Percentiles rank a stretch among this genome's conserved stretches.
Evolutionary conservation across 2,888 invertebrate species (phyloP).

Genomic region (Meghimatium bilineatum): DNA sequence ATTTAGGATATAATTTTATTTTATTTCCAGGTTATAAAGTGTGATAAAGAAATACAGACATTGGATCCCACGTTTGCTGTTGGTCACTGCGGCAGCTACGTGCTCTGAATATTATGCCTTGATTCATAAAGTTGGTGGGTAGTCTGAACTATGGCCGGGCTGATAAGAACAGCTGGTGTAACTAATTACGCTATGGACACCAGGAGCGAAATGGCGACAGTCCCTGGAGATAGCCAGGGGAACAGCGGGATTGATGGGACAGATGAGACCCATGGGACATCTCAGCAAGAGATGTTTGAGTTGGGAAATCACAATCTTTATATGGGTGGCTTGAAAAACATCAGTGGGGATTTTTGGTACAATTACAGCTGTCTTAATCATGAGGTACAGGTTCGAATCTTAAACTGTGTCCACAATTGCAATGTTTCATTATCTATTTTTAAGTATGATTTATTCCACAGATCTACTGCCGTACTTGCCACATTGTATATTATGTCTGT

Average conservation of each 20-base stretch:
- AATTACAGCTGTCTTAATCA: conserved; percentile 25
- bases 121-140: not conserved
- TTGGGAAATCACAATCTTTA: conserved; percentile 1
- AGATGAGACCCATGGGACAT: not conserved
- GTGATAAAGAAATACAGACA: too few relatives aligned
- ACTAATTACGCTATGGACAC: not conserved
- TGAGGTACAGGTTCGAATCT: conserved; percentile 18
- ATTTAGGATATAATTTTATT: too few relatives aligned
- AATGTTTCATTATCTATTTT: too few relatives aligned
- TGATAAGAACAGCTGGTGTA: not conserved
- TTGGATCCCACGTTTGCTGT: too few relatives aligned
- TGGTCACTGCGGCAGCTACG: too few relatives aligned
- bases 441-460: too few relatives aligned
- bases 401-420: too few relatives aligned
- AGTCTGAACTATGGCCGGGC: not conserved
- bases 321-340: not conserved
- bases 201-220: not conserved
- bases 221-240: not conserved
- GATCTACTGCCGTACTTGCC: too few relatives aligned
- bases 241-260: not conserved
- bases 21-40: too few relatives aligned
- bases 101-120: not conserved
- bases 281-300: not conserved
- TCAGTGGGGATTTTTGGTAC: conserved; percentile 12
- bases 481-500: too few relatives aligned